These are phyloP conservation scores for Lethenteron reissneri DNA, from an alignment of 2,113 vertebrate species.

Conservation along the genomic window DNA sequence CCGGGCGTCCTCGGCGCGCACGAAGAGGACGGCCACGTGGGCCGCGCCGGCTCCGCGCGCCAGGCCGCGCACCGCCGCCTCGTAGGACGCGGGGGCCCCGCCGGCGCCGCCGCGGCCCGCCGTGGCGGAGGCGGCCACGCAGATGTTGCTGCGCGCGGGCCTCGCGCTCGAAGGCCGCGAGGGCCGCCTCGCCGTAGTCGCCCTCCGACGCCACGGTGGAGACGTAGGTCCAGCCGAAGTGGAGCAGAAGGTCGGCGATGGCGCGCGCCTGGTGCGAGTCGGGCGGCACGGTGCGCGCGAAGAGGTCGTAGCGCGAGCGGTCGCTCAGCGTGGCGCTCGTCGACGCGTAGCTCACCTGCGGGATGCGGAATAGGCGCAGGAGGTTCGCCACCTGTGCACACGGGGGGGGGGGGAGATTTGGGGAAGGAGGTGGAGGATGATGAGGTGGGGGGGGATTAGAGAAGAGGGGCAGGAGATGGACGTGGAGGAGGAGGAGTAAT, in stretches of 20 bases:
- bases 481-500: too few species aligned
- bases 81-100: constrained; percentile 62
- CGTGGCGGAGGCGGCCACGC: constrained; percentile 86
- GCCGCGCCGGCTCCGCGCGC: constrained; percentile 60
- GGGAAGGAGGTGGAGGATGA: too few species aligned
- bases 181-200: constrained; percentile 83
- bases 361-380: constrained; percentile 87
- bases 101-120: constrained; percentile 34
- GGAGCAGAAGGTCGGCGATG: constrained; percentile 82
- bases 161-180: constrained; percentile 94
- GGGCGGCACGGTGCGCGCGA: constrained; percentile 74
- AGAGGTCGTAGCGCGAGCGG: constrained; percentile 84
- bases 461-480: background rate
- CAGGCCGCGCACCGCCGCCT: constrained; percentile 55
- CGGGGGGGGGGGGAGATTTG: constrained; percentile 3
- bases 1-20: constrained; percentile 65
- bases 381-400: constrained; percentile 67
- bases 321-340: constrained; percentile 95
- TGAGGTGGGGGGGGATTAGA: too few species aligned
- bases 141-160: constrained; percentile 81
- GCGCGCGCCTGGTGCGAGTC: constrained; percentile 97
- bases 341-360: constrained; percentile 93
- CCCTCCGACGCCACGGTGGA: constrained; percentile 89
- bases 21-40: constrained; percentile 71
- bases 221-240: constrained; percentile 96